Base-by-base conservation (phyloP, 1,140 invertebrate species). In the Hormaphis cornu region DNA sequence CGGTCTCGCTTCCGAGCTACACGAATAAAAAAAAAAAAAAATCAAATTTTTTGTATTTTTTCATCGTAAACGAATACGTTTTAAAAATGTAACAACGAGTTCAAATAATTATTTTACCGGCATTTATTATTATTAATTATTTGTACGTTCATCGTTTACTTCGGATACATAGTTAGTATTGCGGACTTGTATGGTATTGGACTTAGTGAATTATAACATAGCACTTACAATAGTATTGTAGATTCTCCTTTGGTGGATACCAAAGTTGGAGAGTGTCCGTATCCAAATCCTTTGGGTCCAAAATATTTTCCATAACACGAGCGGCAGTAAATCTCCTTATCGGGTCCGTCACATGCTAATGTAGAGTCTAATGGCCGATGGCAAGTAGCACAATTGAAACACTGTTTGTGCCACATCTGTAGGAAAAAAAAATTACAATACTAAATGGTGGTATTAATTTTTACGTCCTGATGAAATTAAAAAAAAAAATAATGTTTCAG, bases 331-430 rank as follows among this genome's bases (percentile, higher is more conserved):
- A 93, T 88, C 77, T 94, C 90, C 75, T 86, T 87, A 76, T 93
- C 90, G 56, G 91, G 91, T 12, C 89, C 90, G 75, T 94, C 91
- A 75, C 90, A 93, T 52, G 90, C 90, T 63, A 91, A 78, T 82
- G 91, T 87, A 0, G 94, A 97, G 78, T 98, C 96, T 71, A 98
- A 79, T 40, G 95, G 90, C 73, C 95, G 88, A 76, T 93, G 91
- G 77, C 96, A 99, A 76, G 91, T 89, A 63, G 85, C 83, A 76
- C 93, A 96, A 79, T 87, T 93, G 83, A 93, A 96, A 80, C 93
- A 96, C 76, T 87, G 89, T 80, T 92, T 94, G 81, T 96, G 93
- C 92, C 93, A 96, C 85, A 92, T 91, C 85, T 89, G 74, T 35
- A 58, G 40, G 14, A 22, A 30, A 22, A 30, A 42, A 6, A 30